Evolutionary conservation across 2,113 vertebrate genomes (phyloP).

Genomic region (Chionodraco myersi): DNA sequence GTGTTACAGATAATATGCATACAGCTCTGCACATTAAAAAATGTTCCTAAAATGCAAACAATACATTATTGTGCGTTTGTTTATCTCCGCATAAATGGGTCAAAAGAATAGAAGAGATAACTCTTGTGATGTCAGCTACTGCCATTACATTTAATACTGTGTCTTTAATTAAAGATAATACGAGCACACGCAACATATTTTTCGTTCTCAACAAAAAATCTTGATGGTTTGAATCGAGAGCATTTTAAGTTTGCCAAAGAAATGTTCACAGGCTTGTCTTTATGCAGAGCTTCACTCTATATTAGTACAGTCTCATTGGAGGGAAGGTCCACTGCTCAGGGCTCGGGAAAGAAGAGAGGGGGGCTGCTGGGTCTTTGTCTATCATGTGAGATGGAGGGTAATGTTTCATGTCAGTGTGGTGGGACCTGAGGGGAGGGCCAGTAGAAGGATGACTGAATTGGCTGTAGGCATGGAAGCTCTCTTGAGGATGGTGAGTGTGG

Average conservation of each 20-base stretch:
- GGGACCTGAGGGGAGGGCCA: slow-evolving; percentile 27
- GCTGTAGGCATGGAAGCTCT: slow-evolving; percentile 56
- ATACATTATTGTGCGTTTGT: slow-evolving; percentile 49
- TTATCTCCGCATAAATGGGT: slow-evolving; percentile 8
- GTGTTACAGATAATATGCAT: slow-evolving; percentile 6
- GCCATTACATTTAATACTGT: slow-evolving; percentile 15
- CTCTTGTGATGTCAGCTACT: background rate
- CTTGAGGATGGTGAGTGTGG: slow-evolving; percentile 18
- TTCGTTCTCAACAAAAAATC: slow-evolving; percentile 2
- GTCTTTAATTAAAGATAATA: slow-evolving; percentile 17
- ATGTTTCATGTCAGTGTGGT: slow-evolving; percentile 62
- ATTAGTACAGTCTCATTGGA: slow-evolving; percentile 87
- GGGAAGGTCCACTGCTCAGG: slow-evolving; percentile 85
- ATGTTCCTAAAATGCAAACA: slow-evolving; percentile 23
- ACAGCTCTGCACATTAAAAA: slow-evolving; percentile 50
- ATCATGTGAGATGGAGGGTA: slow-evolving; percentile 75
- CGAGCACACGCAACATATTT: slow-evolving; percentile 5
- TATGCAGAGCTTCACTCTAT: slow-evolving; percentile 9
- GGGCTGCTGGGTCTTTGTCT: slow-evolving; percentile 61
- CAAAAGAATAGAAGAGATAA: slow-evolving; percentile 6
- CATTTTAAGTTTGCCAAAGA: background rate
- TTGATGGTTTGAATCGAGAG: slow-evolving; percentile 20
- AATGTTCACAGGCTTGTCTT: background rate
- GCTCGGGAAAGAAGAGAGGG: slow-evolving; percentile 65
- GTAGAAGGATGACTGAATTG: slow-evolving; percentile 37